These are phyloP conservation scores for Polydesmus complanatus DNA, from an alignment of 2,888 invertebrate species.

Conservation along the genomic window DNA sequence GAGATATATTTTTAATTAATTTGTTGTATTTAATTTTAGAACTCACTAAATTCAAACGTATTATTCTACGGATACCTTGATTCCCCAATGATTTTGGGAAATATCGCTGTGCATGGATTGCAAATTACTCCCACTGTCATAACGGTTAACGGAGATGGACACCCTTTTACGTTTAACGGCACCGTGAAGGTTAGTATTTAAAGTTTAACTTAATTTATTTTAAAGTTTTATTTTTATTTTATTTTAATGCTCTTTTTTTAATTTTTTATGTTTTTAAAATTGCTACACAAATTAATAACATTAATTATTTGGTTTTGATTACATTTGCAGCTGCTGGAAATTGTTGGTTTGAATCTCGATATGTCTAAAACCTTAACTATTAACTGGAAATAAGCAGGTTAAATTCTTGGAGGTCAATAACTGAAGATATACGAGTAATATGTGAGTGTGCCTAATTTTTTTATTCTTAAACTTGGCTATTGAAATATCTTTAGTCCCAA, in stretches of 20 bases:
- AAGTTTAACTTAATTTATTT: not conserved
- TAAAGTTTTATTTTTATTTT: too few species aligned
- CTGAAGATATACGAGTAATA: not conserved
- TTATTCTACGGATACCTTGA: conserved; percentile 1
- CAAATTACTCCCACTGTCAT: not conserved
- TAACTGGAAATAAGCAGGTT: not conserved
- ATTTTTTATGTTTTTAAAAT: too few species aligned
- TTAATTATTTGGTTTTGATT: not conserved
- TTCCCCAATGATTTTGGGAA: conserved; percentile 9
- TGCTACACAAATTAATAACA: too few species aligned
- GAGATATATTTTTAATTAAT: not conserved
- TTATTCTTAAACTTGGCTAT: not conserved
- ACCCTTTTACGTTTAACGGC: not conserved
- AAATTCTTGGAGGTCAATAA: not conserved
- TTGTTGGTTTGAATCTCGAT: not conserved
- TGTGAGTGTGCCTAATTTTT: not conserved
- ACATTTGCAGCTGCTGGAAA: not conserved
- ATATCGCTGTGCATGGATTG: not conserved
- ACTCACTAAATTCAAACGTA: conserved; percentile 3
- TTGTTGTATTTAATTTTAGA: not conserved
- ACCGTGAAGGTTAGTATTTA: not conserved
- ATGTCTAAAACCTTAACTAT: not conserved
- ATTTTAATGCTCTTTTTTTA: too few species aligned
- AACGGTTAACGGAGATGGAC: conserved; percentile 1
- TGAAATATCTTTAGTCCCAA: too few species aligned